A percentile compares a stretch with the other conserved stretches of the same genome.
These are phyloP conservation scores for Buphagus erythrorhynchus DNA, from an alignment of 2,797 vertebrate species.

Conservation along the genomic window DNA sequence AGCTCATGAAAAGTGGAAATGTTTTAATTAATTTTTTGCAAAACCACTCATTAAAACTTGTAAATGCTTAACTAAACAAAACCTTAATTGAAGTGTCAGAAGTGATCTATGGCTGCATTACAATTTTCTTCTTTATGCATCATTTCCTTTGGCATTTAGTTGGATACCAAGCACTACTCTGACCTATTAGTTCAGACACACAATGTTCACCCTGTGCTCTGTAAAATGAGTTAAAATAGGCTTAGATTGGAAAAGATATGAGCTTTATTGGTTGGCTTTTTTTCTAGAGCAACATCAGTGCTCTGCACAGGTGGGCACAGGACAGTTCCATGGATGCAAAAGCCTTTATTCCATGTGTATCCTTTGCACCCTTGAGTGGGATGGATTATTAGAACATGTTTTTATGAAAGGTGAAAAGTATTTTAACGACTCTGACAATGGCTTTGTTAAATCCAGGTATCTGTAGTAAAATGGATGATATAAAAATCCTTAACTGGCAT, in stretches of 20 bases:
- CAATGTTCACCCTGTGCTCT: background rate
- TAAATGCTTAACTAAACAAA: constrained; percentile 72
- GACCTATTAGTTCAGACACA: background rate
- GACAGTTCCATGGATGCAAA: background rate
- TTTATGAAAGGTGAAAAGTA: background rate
- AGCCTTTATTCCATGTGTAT: background rate
- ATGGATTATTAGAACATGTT: background rate
- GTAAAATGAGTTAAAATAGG: background rate
- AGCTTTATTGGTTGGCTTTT: background rate
- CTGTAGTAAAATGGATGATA: background rate
- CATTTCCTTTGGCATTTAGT: constrained; percentile 63
- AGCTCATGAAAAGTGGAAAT: constrained; percentile 1
- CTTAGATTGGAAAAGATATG: rapidly evolving
- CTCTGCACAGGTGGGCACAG: background rate
- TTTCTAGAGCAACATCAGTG: background rate
- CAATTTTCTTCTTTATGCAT: constrained; percentile 61
- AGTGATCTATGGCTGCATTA: constrained; percentile 53
- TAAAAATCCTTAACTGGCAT: background rate
- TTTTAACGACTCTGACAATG: background rate
- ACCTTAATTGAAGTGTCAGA: constrained; percentile 64
- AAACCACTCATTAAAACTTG: constrained; percentile 56
- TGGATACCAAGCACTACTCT: constrained; percentile 35
- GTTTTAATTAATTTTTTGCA: constrained; percentile 38
- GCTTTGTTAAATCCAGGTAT: background rate
- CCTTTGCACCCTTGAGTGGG: background rate